phyloP scores from a whole-genome alignment of 37 sponge, comb jelly and placozoan genomes.

The Crambe crambe region DNA sequence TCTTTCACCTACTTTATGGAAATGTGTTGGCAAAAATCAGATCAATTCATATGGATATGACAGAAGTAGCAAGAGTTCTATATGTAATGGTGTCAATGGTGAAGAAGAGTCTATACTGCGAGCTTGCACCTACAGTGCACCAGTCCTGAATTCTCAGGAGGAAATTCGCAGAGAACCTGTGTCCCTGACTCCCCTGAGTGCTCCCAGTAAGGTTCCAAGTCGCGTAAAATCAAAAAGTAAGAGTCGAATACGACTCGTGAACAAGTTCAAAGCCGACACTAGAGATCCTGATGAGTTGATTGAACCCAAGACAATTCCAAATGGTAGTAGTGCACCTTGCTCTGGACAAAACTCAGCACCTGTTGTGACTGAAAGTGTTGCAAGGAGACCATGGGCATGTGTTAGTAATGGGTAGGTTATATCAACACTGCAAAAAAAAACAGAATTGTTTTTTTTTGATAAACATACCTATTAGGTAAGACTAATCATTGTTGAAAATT shows the following conservation, averaged over 20 bases:
- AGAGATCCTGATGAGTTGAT: background rate
- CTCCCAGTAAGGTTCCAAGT: background rate
- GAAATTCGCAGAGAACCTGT: too few relatives aligned
- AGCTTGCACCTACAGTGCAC: conserved; percentile 3
- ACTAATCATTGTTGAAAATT: too few relatives aligned
- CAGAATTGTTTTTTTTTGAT: too few relatives aligned
- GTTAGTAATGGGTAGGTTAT: background rate
- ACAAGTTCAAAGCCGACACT: conserved; percentile 1
- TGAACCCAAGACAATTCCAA: background rate
- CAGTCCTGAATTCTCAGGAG: background rate
- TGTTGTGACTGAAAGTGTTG: background rate
- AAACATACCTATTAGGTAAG: too few relatives aligned
- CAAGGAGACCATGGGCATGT: background rate
- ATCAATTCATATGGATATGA: too few relatives aligned
- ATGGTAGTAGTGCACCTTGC: background rate
- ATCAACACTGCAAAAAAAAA: too few relatives aligned
- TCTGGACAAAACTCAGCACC: background rate
- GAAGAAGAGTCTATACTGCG: background rate
- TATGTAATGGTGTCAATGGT: background rate
- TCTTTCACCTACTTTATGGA: too few relatives aligned
- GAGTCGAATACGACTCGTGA: background rate
- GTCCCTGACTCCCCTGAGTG: background rate
- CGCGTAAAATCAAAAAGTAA: background rate
- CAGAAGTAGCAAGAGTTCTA: background rate
- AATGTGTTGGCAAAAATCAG: too few relatives aligned